Percentiles rank a stretch among this genome's conserved stretches.
phyloP scores from a whole-genome alignment of 2,797 vertebrate species.

The Melanitta fusca region DNA sequence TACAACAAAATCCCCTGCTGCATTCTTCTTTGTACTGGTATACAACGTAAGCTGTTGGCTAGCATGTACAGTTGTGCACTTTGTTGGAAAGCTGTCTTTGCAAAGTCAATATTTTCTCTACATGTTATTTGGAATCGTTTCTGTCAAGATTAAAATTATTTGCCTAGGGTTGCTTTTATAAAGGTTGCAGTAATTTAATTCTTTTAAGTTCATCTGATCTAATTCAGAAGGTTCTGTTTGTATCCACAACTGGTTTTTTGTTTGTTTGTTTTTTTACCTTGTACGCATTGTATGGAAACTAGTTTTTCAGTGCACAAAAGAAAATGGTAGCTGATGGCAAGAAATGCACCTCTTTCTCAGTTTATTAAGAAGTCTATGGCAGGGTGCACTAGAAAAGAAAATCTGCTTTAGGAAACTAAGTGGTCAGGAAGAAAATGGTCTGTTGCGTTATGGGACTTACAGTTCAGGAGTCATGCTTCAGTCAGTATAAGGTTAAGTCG shows the following conservation, averaged over 20 bases:
- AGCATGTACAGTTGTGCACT: background rate
- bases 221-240: background rate
- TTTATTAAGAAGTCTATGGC: background rate
- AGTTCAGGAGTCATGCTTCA: slow-evolving; percentile 25
- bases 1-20: background rate
- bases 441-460: slow-evolving; percentile 1
- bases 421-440: background rate
- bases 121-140: background rate
- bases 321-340: background rate
- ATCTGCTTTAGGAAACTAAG: background rate
- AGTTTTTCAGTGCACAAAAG: background rate
- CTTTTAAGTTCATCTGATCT: background rate
- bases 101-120: background rate
- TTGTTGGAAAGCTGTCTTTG: background rate
- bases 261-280: background rate
- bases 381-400: background rate
- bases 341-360: background rate
- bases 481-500: slow-evolving; percentile 38
- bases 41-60: background rate
- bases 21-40: background rate
- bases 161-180: background rate
- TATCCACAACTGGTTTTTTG: background rate
- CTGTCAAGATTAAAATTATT: background rate
- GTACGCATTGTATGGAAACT: background rate
- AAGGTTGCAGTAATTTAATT: background rate